Evolutionary conservation across 2,888 invertebrate genomes (phyloP).

Genomic region (Salpingus planirostris): DNA sequence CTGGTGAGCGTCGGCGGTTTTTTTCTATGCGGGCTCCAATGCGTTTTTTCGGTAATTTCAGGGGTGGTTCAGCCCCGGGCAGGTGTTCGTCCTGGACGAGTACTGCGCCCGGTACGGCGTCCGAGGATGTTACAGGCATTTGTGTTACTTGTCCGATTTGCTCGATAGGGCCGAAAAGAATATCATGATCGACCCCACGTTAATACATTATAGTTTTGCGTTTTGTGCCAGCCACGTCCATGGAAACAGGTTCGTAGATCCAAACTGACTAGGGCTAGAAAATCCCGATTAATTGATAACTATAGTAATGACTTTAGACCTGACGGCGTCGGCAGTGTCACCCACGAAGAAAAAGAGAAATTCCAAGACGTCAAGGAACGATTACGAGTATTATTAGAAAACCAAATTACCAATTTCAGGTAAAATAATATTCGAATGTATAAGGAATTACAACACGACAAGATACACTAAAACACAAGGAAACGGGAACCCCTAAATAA

Average conservation of each 20-base stretch:
- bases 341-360: slow-evolving; percentile 94
- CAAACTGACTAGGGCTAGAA: slow-evolving; percentile 23
- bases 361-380: slow-evolving; percentile 97
- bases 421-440: slow-evolving; percentile 34
- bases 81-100: slow-evolving; percentile 96
- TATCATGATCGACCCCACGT: slow-evolving; percentile 93
- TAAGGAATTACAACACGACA: slow-evolving; percentile 8
- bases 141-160: slow-evolving; percentile 91
- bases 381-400: slow-evolving; percentile 82
- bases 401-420: slow-evolving; percentile 99
- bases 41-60: too few relatives aligned
- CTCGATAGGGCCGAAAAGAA: slow-evolving; percentile 88
- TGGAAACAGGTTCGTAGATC: slow-evolving; percentile 78
- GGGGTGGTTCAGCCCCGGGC: slow-evolving; percentile 99
- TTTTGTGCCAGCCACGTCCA: slow-evolving; percentile 99
- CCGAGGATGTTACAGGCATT: slow-evolving; percentile 91
- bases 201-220: slow-evolving; percentile 98
- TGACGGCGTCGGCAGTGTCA: slow-evolving; percentile 97
- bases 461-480: slow-evolving; percentile 3
- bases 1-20: slow-evolving; percentile 63
- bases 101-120: slow-evolving; percentile 98
- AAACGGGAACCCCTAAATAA: too few relatives aligned
- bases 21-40: too few relatives aligned
- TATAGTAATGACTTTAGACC: slow-evolving; percentile 61
- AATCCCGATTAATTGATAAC: slow-evolving; percentile 39